phyloP scores from a whole-genome alignment of 2,113 vertebrate species.

The Dipodomys merriami region DNA sequence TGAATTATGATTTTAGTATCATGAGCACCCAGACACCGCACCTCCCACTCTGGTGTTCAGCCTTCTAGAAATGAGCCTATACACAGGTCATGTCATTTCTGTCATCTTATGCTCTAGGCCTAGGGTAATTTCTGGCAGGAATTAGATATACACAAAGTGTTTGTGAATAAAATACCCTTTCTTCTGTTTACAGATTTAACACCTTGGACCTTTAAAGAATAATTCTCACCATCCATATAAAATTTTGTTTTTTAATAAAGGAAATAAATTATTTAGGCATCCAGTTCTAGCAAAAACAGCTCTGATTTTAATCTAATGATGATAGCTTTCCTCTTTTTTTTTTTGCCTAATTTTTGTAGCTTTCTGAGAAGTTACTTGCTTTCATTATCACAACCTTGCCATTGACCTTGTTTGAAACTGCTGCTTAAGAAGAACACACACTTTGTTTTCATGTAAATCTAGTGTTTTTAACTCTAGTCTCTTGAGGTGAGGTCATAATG shows the following conservation, averaged over 20 bases:
- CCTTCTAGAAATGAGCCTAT: not conserved
- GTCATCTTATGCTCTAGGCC: not conserved
- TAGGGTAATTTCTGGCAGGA: conserved; percentile 4
- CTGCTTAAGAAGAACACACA: not conserved
- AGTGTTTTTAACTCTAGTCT: not conserved
- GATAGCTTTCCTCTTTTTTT: not conserved
- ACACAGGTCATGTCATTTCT: not conserved
- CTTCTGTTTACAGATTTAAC: conserved; percentile 37
- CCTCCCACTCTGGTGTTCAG: not conserved
- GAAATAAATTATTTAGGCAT: conserved; percentile 42
- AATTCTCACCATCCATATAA: not conserved
- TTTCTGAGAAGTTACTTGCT: not conserved
- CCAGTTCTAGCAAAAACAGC: not conserved
- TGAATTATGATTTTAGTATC: not conserved
- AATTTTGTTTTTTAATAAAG: conserved; percentile 47
- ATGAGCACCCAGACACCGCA: not conserved
- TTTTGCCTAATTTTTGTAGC: not conserved
- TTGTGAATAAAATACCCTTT: conserved; percentile 54
- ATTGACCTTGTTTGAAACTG: not conserved
- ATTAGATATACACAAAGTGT: conserved; percentile 38
- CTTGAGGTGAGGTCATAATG: not conserved
- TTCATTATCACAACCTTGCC: not conserved
- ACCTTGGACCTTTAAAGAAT: conserved; percentile 51
- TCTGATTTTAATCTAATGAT: not conserved
- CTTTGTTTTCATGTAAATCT: not conserved